phyloP scores from a whole-genome alignment of 2,797 vertebrate genomes.

The Agapornis canus region DNA sequence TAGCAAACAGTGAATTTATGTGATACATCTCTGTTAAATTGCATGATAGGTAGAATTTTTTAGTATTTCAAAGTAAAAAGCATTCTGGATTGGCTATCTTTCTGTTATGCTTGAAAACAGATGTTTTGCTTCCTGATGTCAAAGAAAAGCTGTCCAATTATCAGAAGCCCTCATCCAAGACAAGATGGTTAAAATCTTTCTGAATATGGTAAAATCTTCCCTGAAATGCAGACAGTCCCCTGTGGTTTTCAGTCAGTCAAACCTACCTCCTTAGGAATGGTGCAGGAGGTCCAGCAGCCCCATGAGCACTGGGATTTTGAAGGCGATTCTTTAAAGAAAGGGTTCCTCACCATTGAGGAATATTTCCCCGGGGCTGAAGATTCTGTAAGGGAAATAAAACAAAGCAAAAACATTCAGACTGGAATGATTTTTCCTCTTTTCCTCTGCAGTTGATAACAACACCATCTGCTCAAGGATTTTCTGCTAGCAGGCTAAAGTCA shows the following conservation, averaged over 20 bases:
- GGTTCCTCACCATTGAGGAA: background rate
- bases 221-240: background rate
- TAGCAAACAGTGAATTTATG: background rate
- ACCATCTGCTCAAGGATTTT: conserved; percentile 51
- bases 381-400: background rate
- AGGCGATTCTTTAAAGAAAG: background rate
- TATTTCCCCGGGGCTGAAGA: background rate
- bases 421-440: conserved; percentile 12
- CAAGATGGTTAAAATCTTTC: background rate
- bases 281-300: background rate
- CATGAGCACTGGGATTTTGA: background rate
- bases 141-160: background rate
- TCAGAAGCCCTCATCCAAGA: background rate
- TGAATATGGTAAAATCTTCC: background rate
- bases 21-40: background rate
- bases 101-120: background rate
- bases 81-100: background rate
- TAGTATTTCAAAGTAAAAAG: background rate
- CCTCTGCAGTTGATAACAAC: background rate
- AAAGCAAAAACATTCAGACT: conserved; percentile 15
- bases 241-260: background rate
- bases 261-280: background rate
- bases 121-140: background rate
- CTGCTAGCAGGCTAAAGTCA: conserved; percentile 26
- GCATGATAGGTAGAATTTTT: background rate